phyloP scores from a whole-genome alignment of 2,113 vertebrate species.

The Callospermophilus lateralis region DNA sequence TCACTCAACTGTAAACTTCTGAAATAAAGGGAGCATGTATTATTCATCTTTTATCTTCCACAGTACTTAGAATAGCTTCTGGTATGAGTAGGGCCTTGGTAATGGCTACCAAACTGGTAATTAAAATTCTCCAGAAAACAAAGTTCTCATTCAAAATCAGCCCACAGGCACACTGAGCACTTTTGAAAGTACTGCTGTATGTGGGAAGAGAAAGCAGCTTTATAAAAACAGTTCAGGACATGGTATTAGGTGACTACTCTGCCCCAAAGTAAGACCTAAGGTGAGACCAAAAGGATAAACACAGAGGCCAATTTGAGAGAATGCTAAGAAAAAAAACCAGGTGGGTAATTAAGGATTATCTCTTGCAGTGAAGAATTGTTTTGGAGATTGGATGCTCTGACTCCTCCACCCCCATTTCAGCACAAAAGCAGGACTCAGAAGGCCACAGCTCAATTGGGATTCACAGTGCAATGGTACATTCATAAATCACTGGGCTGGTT shows the following conservation, averaged over 20 bases:
- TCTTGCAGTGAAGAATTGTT: not conserved
- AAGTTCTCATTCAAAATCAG: conserved; percentile 59
- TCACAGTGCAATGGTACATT: not conserved
- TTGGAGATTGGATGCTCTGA: not conserved
- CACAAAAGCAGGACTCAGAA: not conserved
- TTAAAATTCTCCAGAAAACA: conserved; percentile 62
- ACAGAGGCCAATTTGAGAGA: not conserved
- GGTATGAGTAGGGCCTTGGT: conserved; percentile 24
- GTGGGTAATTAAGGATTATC: not conserved
- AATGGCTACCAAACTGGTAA: conserved; percentile 33
- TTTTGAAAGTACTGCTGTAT: not conserved
- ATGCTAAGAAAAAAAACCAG: not conserved
- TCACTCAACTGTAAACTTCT: conserved; percentile 20
- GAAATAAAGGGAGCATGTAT: conserved; percentile 32
- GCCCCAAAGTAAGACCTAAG: not conserved
- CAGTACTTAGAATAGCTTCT: conserved; percentile 36
- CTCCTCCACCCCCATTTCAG: not conserved
- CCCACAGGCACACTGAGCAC: not conserved
- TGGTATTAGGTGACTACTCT: not conserved
- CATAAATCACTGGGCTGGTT: not conserved
- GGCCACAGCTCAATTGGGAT: not conserved
- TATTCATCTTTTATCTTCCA: conserved; percentile 23
- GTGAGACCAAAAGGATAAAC: not conserved
- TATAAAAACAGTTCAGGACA: not conserved
- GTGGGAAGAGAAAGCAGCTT: not conserved